Conservation (phyloP, 2,888 invertebrate species). For the Drosophila demipolita region DNA sequence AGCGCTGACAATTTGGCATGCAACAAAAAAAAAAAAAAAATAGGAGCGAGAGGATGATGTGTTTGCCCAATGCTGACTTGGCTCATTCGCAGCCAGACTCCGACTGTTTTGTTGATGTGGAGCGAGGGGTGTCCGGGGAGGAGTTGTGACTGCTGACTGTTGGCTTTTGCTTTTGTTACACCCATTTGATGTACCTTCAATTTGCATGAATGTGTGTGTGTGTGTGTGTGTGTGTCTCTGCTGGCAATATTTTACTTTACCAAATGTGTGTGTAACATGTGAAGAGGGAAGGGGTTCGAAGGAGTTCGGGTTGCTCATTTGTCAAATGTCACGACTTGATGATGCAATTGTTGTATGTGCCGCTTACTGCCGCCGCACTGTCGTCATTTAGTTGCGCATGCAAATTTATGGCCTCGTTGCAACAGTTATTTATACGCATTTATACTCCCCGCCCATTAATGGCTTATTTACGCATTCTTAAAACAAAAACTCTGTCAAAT, state of each 20-base stretch:
- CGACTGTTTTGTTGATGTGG: conserved; percentile 9
- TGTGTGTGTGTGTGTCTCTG: conserved; percentile 38
- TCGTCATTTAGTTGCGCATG: conserved; percentile 72
- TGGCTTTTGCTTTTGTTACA: conserved; percentile 73
- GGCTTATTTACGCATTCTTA: conserved; percentile 66
- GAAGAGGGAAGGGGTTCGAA: neutral
- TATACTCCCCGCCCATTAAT: conserved; percentile 54
- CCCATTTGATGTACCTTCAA: conserved; percentile 77
- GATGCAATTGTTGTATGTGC: conserved; percentile 74
- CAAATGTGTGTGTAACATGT: conserved; percentile 50
- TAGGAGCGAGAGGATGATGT: neutral
- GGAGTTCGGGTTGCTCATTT: conserved; percentile 67
- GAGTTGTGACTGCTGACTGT: conserved; percentile 42
- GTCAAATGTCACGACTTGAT: conserved; percentile 82
- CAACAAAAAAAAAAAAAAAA: conserved; percentile 30
- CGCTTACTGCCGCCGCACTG: conserved; percentile 43
- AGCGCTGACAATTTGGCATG: conserved; percentile 77
- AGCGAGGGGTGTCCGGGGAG: neutral
- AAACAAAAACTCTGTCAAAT: conserved; percentile 75
- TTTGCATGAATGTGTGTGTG: conserved; percentile 43
- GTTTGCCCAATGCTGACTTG: conserved; percentile 38
- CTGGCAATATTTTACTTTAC: conserved; percentile 71
- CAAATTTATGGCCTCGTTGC: conserved; percentile 70
- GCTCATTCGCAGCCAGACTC: conserved; percentile 49
- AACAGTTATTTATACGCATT: conserved; percentile 53